Evolutionary conservation across 2,888 invertebrate species (phyloP).

Genomic region (Crioceris asparagi): DNA sequence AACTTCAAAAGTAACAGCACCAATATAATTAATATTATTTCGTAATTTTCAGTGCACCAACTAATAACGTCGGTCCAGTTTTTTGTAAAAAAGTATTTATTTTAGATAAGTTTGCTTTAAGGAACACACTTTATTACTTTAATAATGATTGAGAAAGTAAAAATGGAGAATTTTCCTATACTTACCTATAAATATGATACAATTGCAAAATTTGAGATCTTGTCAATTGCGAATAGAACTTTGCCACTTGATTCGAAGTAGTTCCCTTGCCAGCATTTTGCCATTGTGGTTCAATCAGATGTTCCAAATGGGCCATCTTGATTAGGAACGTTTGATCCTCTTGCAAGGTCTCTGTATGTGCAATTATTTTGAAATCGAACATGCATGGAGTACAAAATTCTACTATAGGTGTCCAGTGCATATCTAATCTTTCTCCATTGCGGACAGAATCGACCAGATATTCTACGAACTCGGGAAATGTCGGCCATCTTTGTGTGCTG

Average conservation of each 20-base stretch:
- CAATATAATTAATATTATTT: too few relatives aligned
- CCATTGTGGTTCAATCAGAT: conserved; percentile 73
- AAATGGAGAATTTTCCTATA: not conserved
- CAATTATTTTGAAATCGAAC: conserved; percentile 61
- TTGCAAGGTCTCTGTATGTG: conserved; percentile 76
- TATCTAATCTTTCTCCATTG: conserved; percentile 56
- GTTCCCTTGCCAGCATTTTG: conserved; percentile 67
- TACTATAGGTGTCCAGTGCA: conserved; percentile 81
- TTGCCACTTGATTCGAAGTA: conserved; percentile 59
- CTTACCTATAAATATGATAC: conserved; percentile 67
- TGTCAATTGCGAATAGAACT: conserved; percentile 66
- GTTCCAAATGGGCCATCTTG: conserved; percentile 61
- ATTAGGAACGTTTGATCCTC: conserved; percentile 76
- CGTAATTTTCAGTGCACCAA: too few relatives aligned
- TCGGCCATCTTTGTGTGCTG: conserved; percentile 54
- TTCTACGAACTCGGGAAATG: conserved; percentile 71
- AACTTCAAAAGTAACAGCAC: too few relatives aligned
- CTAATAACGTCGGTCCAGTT: too few relatives aligned
- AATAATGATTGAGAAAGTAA: too few relatives aligned
- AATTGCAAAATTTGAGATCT: conserved; percentile 64
- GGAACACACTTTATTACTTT: too few relatives aligned
- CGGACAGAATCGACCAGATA: conserved; percentile 64
- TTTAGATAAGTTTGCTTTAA: too few relatives aligned
- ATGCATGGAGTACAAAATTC: conserved; percentile 80
- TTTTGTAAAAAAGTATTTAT: too few relatives aligned